phyloP scores from a whole-genome alignment of 2,797 vertebrate species.

The Acrossocheilus fasciatus region DNA sequence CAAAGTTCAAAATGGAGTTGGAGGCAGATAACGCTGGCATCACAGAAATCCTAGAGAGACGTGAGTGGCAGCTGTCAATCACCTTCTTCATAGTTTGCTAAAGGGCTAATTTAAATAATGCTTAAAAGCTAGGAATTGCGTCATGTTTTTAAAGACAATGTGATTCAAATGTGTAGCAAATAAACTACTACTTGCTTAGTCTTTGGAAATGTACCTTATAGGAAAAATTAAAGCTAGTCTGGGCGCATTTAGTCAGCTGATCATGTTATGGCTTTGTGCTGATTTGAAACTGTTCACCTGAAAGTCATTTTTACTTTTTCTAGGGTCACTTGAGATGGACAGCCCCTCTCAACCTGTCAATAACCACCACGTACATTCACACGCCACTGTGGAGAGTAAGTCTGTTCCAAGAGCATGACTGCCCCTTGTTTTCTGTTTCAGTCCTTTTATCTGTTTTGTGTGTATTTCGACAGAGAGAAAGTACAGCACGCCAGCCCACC shows the following conservation, averaged over 20 bases:
- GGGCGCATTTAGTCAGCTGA: neutral
- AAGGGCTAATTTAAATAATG: neutral
- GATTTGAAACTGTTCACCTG: neutral
- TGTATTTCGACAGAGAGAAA: constrained; percentile 88
- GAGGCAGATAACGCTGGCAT: constrained; percentile 99
- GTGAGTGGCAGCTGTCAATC: constrained; percentile 77
- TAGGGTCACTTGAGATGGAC: constrained; percentile 97
- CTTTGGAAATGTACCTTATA: neutral
- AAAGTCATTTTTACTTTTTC: neutral
- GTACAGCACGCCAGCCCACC: constrained; percentile 90
- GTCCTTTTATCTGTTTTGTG: neutral
- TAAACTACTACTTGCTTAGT: no score
- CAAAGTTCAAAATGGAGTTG: constrained; percentile 99
- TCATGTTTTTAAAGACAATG: neutral
- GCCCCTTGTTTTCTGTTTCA: neutral
- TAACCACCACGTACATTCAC: constrained; percentile 96
- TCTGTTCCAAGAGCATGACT: constrained; percentile 36
- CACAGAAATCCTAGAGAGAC: constrained; percentile 96
- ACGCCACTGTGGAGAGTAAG: constrained; percentile 94
- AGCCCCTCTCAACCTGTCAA: constrained; percentile 97
- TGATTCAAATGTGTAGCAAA: neutral
- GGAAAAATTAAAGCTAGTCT: neutral
- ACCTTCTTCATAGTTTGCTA: neutral
- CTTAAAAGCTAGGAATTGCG: neutral
- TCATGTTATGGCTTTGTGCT: neutral